Evolutionary conservation across 2,888 invertebrate species (phyloP), one percentile per base, ranked within the genome.

Genomic region (Eupeodes latifasciatus): DNA sequence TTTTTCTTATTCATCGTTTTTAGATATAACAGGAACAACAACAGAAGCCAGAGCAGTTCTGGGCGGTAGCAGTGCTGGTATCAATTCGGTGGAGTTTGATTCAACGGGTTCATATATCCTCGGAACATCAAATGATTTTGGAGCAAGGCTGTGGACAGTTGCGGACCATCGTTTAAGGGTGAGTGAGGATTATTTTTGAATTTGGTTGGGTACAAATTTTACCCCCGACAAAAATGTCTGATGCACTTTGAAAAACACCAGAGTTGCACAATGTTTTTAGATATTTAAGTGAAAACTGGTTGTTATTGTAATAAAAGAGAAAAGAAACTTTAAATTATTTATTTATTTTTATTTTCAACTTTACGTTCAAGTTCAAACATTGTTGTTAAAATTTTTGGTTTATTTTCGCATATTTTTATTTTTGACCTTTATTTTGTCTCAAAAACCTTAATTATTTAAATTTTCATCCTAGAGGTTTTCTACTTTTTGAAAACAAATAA

Each of bases 11-110:
- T 64, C 47, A 19, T 1, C 19, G 34, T 66, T 61, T 61, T 27
- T 51, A 79, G 77, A 87, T 36, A 81, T 80, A 67, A 34, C 66
- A 57, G 85, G 76, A 55, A 47, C 59, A 67, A 92, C 89, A 64
- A 95, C 95, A 89, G 97, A 97, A 91, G 95, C 95, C 90, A 96
- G 96, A 92, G 98, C 97, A 36, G 95, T 96, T 64, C 94, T 99
- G 86, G 96, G 97, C 36, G 99, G 99, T 9, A 98, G 98, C 91
- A 99, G 99, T 94, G 98, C 98, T 27, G 98, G 97, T 69, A 97
- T 99, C 34, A 99, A 98, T 96, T 98, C 98, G 0, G 96, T 99
- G 83, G 99, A 99, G 93, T 99, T 99, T 93, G 99, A 99, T 94
- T 95, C 96, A 57, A 98, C 98, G 81, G 98, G 98, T 76, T 95